Evolutionary conservation across 2,888 invertebrate genomes (phyloP), one percentile per base, ranked within the genome.

Genomic region (Trichopoda pennipes): DNA sequence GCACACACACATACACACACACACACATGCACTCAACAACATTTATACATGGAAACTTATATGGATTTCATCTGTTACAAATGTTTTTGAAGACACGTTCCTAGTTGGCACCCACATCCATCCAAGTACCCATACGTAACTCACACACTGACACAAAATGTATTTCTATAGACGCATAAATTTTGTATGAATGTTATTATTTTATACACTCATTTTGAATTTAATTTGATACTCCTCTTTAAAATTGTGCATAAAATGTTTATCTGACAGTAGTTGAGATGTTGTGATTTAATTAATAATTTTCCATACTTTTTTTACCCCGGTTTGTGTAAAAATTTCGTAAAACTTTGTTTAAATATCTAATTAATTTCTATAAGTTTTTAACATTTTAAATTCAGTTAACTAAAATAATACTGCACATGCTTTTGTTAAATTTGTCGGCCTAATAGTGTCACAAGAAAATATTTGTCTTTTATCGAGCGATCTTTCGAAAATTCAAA

Each of bases 71-170:
- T 76, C 68, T 76, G 76, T 53, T 49, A 32, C 60, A 68, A 60
- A 76, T 76, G 68, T 68, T 60, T 53, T 19, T 53, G 21, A 44
- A 68, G 53, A 61, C 68, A 68, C 60, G 42, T 76, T 76, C 42
- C 12, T 32, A 23, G 60, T 68, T 23, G 16, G 42, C 44, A 56
- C 55, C 21, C 53, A 21, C 21, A 58, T 12, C 6, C 16, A 60
- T 17, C 3, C 8, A 19, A 12, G 19, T 21, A 44, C 14, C 12
- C 23, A 10, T 28, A n/a, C 32, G n/a, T 14, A 21, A 21, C 38
- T 38, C 35, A 16, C 58, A 19, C 19, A 9, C 17, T 9, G 6
- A 49, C 47, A 6, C 12, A 12, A 14, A 44, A 44, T 44, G 19
- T n/a, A 44, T 16, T 49, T 49, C 10, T 49, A 49, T 16, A 17